These are phyloP conservation scores for Melanargia galathea DNA, from an alignment of 2,888 invertebrate species.

Conservation along the genomic window DNA sequence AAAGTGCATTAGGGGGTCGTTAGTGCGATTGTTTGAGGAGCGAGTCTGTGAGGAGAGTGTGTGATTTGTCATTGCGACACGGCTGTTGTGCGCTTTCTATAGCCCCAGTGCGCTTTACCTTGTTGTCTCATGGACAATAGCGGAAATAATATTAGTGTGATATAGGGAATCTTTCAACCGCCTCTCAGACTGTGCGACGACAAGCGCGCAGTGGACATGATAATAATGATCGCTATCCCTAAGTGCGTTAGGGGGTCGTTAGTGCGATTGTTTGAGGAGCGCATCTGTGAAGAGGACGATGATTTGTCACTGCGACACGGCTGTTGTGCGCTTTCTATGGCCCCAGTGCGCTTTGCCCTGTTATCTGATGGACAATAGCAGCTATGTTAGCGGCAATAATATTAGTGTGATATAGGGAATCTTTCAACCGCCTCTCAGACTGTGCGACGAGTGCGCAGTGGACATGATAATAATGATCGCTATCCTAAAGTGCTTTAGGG, in stretches of 20 bases:
- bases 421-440: too few species aligned
- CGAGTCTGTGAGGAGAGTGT: slow-evolving; percentile 42
- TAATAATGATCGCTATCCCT: too few species aligned
- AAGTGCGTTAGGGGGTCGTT: slow-evolving; percentile 26
- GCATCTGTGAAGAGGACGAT: slow-evolving; percentile 37
- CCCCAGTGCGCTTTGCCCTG: slow-evolving; percentile 50
- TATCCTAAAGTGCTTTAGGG: too few species aligned
- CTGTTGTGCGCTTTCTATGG: slow-evolving; percentile 52
- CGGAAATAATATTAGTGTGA: too few species aligned
- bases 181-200: too few species aligned
- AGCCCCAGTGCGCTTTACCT: slow-evolving; percentile 50
- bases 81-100: slow-evolving; percentile 50
- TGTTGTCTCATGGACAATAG: too few species aligned
- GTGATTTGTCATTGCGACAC: slow-evolving; percentile 42
- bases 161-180: too few species aligned
- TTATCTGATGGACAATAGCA: slow-evolving; percentile 48
- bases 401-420: too few species aligned
- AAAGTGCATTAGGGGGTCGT: slow-evolving; percentile 21
- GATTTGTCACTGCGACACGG: slow-evolving; percentile 7
- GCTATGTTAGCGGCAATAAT: neutral
- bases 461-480: too few species aligned
- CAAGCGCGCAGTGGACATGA: too few species aligned
- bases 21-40: slow-evolving; percentile 52
- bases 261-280: slow-evolving; percentile 52
- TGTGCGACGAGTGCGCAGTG: too few species aligned